Percentiles rank a stretch among this genome's conserved stretches.
Conservation (phyloP, 1,140 invertebrate species). For the Protaetia brevitarsis region DNA sequence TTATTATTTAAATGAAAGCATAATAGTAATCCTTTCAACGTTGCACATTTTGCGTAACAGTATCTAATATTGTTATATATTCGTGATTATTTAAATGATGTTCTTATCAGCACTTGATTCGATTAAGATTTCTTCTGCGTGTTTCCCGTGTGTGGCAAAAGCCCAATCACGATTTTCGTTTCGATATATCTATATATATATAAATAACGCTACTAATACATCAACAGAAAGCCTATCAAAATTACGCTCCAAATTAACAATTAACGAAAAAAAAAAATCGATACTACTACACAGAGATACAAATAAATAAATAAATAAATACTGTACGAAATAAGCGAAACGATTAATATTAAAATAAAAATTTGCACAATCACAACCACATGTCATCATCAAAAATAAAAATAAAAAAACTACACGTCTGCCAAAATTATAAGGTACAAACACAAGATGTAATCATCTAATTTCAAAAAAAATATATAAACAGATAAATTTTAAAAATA, state of each 20-base stretch:
- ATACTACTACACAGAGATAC: not conserved
- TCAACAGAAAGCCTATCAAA: not conserved
- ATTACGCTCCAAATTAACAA: not conserved
- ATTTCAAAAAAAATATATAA: not conserved
- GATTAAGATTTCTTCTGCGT: not conserved
- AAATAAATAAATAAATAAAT: conserved; percentile 9
- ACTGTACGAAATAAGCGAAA: conserved; percentile 21
- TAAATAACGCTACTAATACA: not conserved
- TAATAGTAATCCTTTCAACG: not conserved
- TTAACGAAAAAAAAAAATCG: conserved; percentile 8
- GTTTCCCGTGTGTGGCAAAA: not conserved
- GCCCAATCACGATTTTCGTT: not conserved
- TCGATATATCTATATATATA: not conserved
- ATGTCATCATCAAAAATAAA: not conserved
- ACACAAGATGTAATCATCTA: not conserved
- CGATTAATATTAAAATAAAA: conserved; percentile 9
- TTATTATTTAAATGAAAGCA: not conserved
- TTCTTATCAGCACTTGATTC: conserved; percentile 36
- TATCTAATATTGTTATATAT: conserved; percentile 10
- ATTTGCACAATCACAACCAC: conserved; percentile 15
- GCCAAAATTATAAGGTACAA: conserved; percentile 1
- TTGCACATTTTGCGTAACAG: conserved; percentile 1
- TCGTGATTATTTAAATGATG: conserved; percentile 29
- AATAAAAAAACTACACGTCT: conserved; percentile 7
- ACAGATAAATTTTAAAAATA: not conserved